Evolutionary conservation across 2,888 invertebrate genomes (phyloP), one percentile per base, ranked within the genome.

Genomic region (Tiliacea citrago): DNA sequence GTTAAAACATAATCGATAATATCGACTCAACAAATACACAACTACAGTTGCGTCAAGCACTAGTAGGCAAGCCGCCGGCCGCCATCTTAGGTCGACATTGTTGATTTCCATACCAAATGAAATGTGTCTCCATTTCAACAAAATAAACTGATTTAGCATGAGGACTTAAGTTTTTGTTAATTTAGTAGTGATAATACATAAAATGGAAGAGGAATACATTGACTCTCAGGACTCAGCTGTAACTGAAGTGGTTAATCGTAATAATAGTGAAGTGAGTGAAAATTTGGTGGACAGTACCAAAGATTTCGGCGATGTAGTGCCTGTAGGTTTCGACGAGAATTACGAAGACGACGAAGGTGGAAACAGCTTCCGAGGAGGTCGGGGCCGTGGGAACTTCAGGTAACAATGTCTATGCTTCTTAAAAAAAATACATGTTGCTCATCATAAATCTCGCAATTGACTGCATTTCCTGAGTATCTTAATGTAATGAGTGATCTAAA

Each of bases 121-220:
- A 82, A 76, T 85, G 80, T 80, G 77, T 79, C 70, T 88, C 63
- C 81, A 75, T 73, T 86, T 85, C 69, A 75, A 81, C 84, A 89
- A 87, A 86, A 39, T 79, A 78, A 84, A 85, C 73, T 85, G 79
- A 87, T 84, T 85, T 91, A 94, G 91, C 87, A 95, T 95, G 94
- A 92, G 91, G 93, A 94, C 91, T 88, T 93, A 92, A 89, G 88
- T 90, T 88, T 86, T 89, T 86, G 35, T 88, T 90, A 81, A 75
- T 83, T 73, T 81, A 82, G 60, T 82, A 86, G 87, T 88, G 82
- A 83, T 88, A 84, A 83, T 82, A 70, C 82, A 71, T 85, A 86
- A 91, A 83, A 96, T 96, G 96, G 96, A 95, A 82, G 95, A 95
- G 63, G 95, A 95, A 85, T 96, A 95, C 86, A 93, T 94, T 91